Evolutionary conservation across 2,113 vertebrate species (phyloP), one percentile per base, ranked within the genome.

Genomic region (Labeo catla): DNA sequence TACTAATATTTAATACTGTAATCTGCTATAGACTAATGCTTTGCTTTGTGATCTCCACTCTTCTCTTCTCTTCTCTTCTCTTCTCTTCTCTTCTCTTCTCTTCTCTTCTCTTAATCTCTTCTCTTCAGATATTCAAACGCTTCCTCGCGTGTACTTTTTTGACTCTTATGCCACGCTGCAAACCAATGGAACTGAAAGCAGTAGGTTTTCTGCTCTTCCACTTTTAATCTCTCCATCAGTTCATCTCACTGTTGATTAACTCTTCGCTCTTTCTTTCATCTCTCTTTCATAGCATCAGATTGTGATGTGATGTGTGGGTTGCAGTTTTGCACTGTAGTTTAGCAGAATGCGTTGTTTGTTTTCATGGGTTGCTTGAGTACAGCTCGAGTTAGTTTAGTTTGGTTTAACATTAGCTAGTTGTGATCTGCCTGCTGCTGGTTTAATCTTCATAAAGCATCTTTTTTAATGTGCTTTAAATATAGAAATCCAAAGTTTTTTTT

Each of bases 61-160:
- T 13, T 70, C 36, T 84, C 74, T 87, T 8, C 36, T 57, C 39
- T 83, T 70, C 77, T 86, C 45, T 59, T 57, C 82, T 84, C n/a
- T 59, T 36, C 28, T 73, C 54, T 6, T 52, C 70, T 49, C 21
- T 59, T 36, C 23, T 76, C 39, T 28, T 74, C 76, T 84, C 28
- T 72, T 12, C 43, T 43, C 74, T 36, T 28, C 73, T 88, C 90
- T 28, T 28, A 28, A 28, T 28, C 28, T 28, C 28, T 28, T 28
- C 28, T 28, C 28, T 28, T 93, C 92, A 95, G 94, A 96, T 91
- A 96, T 96, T 94, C 95, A 96, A 94, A 96, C 94, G 91, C 95
- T 96, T 93, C 95, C 95, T 92, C 95, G 95, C 92, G 95, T 95
- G 23, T 96, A 96, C 94, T 96, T 96, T 94, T 96, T 96, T 95